These are phyloP conservation scores for Drosophila triauraria DNA, from an alignment of 1,140 invertebrate species.

Conservation along the genomic window DNA sequence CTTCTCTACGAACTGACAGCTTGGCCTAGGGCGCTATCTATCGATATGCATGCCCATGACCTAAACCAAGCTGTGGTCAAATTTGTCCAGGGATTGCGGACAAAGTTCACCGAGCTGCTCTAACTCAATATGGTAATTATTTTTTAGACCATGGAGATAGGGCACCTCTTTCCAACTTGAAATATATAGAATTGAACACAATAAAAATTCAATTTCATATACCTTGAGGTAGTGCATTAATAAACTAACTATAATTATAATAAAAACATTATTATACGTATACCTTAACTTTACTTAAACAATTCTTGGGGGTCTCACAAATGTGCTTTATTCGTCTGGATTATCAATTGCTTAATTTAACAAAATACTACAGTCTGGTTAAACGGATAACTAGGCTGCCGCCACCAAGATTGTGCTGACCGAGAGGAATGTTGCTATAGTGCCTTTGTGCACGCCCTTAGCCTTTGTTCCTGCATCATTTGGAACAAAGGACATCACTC, in stretches of 20 bases:
- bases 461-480: conserved; percentile 29
- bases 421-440: conserved; percentile 47
- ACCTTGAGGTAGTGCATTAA: background rate
- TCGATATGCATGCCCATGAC: conserved; percentile 60
- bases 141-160: conserved; percentile 23
- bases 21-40: conserved; percentile 63
- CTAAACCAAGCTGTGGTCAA: conserved; percentile 51
- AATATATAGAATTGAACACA: conserved; percentile 13
- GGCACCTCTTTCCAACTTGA: background rate
- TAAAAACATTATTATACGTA: background rate
- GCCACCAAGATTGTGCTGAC: conserved; percentile 3
- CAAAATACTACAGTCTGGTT: background rate
- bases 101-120: conserved; percentile 54
- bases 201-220: background rate
- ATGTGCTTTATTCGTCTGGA: no score
- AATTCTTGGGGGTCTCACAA: no score
- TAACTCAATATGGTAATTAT: conserved; percentile 78
- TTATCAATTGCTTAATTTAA: no score
- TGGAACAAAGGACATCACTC: conserved; percentile 30
- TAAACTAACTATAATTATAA: background rate
- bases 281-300: background rate
- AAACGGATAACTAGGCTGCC: background rate
- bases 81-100: conserved; percentile 55
- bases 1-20: conserved; percentile 32
- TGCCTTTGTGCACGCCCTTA: conserved; percentile 44